A percentile compares a stretch with the other conserved stretches of the same genome.
Conservation (phyloP, 2,888 invertebrate genomes). For the Mellilla xanthometata region DNA sequence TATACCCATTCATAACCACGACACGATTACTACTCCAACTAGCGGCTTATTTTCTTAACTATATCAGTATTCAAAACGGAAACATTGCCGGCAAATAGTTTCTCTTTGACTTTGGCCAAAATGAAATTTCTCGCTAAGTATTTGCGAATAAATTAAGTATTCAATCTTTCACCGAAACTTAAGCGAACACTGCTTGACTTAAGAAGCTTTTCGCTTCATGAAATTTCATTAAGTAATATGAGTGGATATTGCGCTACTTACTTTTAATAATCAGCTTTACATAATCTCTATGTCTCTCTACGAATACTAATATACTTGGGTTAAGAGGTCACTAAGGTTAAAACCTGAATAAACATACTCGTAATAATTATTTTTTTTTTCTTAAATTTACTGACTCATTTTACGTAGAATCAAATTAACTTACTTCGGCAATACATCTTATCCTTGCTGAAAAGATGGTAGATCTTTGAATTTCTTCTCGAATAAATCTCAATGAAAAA, state of each 20-base stretch:
- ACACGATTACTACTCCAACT: not conserved
- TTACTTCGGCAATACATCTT: no score
- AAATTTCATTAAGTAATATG: conserved; percentile 22
- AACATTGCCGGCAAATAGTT: conserved; percentile 10
- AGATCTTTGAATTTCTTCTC: no score
- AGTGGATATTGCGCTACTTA: conserved; percentile 8
- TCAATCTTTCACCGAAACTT: conserved; percentile 27
- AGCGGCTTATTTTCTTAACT: not conserved
- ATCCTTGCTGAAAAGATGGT: no score
- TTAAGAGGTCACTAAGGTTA: no score
- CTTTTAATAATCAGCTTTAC: conserved; percentile 15
- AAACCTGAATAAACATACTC: no score
- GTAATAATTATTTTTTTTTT: no score
- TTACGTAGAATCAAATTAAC: no score
- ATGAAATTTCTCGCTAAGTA: conserved; percentile 9
- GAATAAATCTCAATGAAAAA: no score
- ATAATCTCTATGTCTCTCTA: conserved; percentile 8
- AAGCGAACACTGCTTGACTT: conserved; percentile 19
- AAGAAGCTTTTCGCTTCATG: conserved; percentile 21
- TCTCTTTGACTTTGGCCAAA: not conserved
- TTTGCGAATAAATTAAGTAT: conserved; percentile 19
- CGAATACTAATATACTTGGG: conserved; percentile 5
- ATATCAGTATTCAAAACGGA: not conserved
- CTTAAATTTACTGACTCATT: no score
- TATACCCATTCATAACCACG: not conserved